These are phyloP conservation scores for Monodelphis domestica DNA, from an alignment of 2,797 vertebrate species.

Conservation along the genomic window DNA sequence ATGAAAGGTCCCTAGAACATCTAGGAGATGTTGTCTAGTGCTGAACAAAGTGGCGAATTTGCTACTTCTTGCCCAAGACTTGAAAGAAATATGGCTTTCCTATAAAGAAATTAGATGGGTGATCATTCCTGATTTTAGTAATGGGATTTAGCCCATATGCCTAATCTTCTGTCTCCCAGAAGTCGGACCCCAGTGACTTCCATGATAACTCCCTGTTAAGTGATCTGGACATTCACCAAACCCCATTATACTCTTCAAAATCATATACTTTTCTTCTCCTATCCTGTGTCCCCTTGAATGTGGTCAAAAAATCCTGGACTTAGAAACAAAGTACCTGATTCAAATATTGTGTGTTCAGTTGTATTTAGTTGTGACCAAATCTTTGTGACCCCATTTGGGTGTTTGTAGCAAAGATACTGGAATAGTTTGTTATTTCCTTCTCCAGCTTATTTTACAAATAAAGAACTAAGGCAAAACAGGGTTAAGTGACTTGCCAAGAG, in stretches of 20 bases:
- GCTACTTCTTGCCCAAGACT: neutral
- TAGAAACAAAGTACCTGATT: neutral
- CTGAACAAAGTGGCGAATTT: neutral
- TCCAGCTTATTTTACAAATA: too few species aligned
- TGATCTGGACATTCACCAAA: neutral
- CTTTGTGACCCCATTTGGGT: too few species aligned
- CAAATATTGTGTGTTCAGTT: too few species aligned
- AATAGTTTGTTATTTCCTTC: too few species aligned
- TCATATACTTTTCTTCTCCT: neutral
- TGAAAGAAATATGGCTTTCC: neutral
- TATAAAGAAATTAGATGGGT: neutral
- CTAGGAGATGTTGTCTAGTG: neutral
- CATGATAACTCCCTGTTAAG: neutral
- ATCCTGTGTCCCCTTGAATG: neutral
- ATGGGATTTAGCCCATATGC: neutral
- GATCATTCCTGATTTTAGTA: neutral
- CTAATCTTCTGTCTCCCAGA: neutral
- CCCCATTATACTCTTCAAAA: neutral
- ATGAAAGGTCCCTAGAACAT: neutral
- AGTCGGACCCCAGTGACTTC: neutral
- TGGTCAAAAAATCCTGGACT: neutral
- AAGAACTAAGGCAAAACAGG: too few species aligned
- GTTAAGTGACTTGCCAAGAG: too few species aligned
- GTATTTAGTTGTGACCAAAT: too few species aligned
- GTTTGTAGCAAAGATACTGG: too few species aligned